A percentile compares a stretch with the other conserved stretches of the same genome.
These are phyloP conservation scores for Lichenostomus cassidix DNA, from an alignment of 2,113 vertebrate species.

Conservation along the genomic window DNA sequence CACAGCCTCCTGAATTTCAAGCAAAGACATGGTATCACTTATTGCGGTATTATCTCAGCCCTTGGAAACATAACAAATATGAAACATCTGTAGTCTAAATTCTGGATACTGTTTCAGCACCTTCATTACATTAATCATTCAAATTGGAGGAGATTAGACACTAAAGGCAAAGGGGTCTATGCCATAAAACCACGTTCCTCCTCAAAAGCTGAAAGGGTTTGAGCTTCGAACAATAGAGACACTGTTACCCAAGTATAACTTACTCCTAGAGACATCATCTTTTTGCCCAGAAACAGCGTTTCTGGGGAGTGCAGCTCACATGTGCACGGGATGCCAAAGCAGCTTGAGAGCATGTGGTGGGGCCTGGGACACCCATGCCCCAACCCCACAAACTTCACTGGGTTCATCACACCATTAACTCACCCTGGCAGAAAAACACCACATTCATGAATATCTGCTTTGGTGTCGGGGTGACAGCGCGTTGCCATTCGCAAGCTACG, in stretches of 20 bases:
- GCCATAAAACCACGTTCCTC: not conserved
- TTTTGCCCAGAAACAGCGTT: conserved; percentile 63
- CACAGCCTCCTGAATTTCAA: conserved; percentile 49
- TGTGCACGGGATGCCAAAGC: conserved; percentile 62
- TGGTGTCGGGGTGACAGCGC: not conserved
- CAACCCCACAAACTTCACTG: conserved; percentile 50
- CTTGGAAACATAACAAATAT: conserved; percentile 44
- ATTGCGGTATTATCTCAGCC: conserved; percentile 44
- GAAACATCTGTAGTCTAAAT: conserved; percentile 48
- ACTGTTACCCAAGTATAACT: not conserved
- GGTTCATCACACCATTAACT: conserved; percentile 68
- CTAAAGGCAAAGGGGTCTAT: not conserved
- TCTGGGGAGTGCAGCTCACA: conserved; percentile 66
- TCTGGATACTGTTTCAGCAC: not conserved
- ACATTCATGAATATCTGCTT: conserved; percentile 36
- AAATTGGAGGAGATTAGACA: not conserved
- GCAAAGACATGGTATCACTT: conserved; percentile 44
- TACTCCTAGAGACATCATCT: conserved; percentile 44
- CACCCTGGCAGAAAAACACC: conserved; percentile 16
- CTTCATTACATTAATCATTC: conserved; percentile 24
- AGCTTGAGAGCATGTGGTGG: conserved; percentile 65
- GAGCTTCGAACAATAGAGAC: not conserved
- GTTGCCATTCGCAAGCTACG: not conserved
- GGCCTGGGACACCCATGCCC: conserved; percentile 64
- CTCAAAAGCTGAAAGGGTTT: not conserved